Conservation (phyloP, 2,113 vertebrate species). For the Sapayoa aenigma region DNA sequence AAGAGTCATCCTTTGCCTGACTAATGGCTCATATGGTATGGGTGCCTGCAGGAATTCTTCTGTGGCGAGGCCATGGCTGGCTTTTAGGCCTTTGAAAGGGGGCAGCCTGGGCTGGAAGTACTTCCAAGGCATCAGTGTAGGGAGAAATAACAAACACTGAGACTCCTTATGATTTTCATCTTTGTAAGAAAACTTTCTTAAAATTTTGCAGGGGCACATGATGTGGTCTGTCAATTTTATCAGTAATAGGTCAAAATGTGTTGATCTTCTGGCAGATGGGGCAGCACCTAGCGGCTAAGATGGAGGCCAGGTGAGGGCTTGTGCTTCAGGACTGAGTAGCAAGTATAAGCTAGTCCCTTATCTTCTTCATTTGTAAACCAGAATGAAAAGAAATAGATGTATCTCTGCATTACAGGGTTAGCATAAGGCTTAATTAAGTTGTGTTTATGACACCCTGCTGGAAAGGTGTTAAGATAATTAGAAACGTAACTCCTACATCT, state of each 20-base stretch:
- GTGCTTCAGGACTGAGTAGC: not conserved
- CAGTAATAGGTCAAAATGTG: not conserved
- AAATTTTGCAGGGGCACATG: not conserved
- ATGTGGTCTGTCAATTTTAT: not conserved
- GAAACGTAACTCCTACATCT: not conserved
- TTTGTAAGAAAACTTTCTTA: not conserved
- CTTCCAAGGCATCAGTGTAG: not conserved
- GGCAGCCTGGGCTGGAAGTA: not conserved
- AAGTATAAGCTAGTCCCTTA: not conserved
- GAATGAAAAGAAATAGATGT: not conserved
- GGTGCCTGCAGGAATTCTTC: not conserved
- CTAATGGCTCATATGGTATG: not conserved
- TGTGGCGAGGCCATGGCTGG: not conserved
- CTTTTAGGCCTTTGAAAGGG: not conserved
- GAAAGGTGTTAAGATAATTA: constrained; percentile 39
- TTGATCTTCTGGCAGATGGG: not conserved
- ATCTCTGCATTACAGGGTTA: not conserved
- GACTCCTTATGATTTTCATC: not conserved
- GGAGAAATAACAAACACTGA: not conserved
- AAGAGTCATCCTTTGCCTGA: not conserved
- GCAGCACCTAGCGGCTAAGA: not conserved
- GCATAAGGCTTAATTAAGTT: not conserved
- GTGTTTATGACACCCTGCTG: not conserved
- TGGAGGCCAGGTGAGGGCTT: not conserved
- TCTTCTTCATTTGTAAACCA: not conserved